A percentile compares a stretch with the other conserved stretches of the same genome.
These are phyloP conservation scores for Cheilosia vernalis DNA, from an alignment of 2,888 invertebrate species.

Conservation along the genomic window DNA sequence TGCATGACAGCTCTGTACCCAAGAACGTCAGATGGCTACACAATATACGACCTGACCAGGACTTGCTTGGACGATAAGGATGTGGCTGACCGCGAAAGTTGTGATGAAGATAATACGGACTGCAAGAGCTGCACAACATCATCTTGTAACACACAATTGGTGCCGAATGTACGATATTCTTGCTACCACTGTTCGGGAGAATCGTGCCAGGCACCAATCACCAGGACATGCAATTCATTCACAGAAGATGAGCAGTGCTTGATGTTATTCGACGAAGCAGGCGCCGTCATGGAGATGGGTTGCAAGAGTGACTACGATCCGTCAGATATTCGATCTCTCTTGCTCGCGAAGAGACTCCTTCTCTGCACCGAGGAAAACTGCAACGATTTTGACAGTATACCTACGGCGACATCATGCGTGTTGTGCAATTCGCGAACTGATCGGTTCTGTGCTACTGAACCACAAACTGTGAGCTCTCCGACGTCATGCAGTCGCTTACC, in stretches of 20 bases:
- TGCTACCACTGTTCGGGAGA: conserved; percentile 78
- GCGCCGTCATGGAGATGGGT: conserved; percentile 76
- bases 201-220: conserved; percentile 76
- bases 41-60: conserved; percentile 78
- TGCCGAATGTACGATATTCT: conserved; percentile 77
- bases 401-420: conserved; percentile 75
- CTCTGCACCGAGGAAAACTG: conserved; percentile 79
- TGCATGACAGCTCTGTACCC: conserved; percentile 81
- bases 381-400: conserved; percentile 77
- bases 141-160: conserved; percentile 77
- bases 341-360: conserved; percentile 77
- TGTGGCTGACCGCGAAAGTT: conserved; percentile 77
- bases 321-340: conserved; percentile 73
- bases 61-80: conserved; percentile 80
- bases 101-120: conserved; percentile 58
- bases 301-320: conserved; percentile 79
- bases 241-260: conserved; percentile 78
- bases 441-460: conserved; percentile 77
- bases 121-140: conserved; percentile 77
- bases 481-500: conserved; percentile 76
- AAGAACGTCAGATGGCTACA: conserved; percentile 76
- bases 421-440: conserved; percentile 79
- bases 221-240: conserved; percentile 77
- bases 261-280: conserved; percentile 76
- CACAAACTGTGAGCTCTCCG: conserved; percentile 42